Conservation (phyloP, 1,140 invertebrate species). For the Aphis gossypii region DNA sequence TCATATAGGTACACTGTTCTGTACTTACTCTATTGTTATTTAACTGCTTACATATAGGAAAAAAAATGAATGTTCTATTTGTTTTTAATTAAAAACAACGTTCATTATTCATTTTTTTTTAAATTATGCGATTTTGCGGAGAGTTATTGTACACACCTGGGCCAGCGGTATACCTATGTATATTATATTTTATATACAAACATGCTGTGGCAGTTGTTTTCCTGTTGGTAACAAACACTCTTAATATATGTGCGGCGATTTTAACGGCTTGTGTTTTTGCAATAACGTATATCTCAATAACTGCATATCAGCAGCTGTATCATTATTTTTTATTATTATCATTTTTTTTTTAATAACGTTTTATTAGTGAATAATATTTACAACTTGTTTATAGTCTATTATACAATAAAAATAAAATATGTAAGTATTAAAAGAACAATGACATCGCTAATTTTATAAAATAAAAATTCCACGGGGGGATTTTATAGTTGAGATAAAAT, state of each 20-base stretch:
- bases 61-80: not conserved
- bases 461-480: not conserved
- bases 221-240: not conserved
- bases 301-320: not conserved
- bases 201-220: not conserved
- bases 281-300: not conserved
- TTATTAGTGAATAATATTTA: not conserved
- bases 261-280: not conserved
- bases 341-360: not conserved
- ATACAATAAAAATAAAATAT: not conserved
- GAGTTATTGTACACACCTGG: not conserved
- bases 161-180: not conserved
- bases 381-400: not conserved
- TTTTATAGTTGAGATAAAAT: not conserved
- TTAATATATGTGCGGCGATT: not conserved
- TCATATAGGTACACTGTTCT: not conserved
- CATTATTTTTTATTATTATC: not conserved
- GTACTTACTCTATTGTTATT: not conserved
- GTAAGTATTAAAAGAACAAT: not conserved
- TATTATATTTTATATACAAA: not conserved
- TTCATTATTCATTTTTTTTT: not conserved
- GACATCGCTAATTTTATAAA: not conserved
- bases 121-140: not conserved
- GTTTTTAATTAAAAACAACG: conserved; percentile 27
- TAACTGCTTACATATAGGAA: not conserved